These are phyloP conservation scores for Alaudala cheleensis DNA, from an alignment of 2,113 vertebrate species.

Conservation along the genomic window DNA sequence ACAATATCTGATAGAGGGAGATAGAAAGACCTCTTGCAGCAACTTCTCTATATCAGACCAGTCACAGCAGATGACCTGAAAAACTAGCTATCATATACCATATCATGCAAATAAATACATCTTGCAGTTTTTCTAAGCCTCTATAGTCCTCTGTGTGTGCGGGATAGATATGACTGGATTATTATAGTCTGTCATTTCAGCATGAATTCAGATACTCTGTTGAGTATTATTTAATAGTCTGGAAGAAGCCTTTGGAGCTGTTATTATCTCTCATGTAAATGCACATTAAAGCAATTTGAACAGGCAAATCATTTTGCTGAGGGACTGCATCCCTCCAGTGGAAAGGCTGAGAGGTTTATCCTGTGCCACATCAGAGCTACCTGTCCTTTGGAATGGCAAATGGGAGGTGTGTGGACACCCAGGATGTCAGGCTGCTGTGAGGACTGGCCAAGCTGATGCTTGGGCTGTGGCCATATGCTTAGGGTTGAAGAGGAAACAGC, in stretches of 20 bases:
- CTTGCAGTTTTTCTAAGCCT: constrained; percentile 12
- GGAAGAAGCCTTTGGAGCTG: constrained; percentile 51
- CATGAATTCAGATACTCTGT: constrained; percentile 11
- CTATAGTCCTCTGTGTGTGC: not conserved
- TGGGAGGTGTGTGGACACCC: not conserved
- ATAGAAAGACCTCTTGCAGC: not conserved
- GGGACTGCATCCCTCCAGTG: not conserved
- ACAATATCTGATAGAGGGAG: not conserved
- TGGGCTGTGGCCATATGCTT: not conserved
- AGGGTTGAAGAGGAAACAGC: not conserved
- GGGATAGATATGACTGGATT: not conserved
- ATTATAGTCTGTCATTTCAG: constrained; percentile 44
- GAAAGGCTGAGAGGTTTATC: not conserved
- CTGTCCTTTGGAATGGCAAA: not conserved
- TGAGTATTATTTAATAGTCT: constrained; percentile 56
- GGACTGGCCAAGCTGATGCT: not conserved
- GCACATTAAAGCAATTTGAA: not conserved
- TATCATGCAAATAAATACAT: constrained; percentile 36
- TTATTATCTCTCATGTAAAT: constrained; percentile 57
- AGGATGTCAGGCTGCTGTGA: not conserved
- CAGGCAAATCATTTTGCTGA: not conserved
- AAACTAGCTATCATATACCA: not conserved
- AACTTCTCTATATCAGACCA: not conserved
- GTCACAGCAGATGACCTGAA: constrained; percentile 11
- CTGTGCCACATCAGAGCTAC: not conserved